phyloP scores from a whole-genome alignment of 2,888 invertebrate genomes.

The Drosophila atroscutellata region DNA sequence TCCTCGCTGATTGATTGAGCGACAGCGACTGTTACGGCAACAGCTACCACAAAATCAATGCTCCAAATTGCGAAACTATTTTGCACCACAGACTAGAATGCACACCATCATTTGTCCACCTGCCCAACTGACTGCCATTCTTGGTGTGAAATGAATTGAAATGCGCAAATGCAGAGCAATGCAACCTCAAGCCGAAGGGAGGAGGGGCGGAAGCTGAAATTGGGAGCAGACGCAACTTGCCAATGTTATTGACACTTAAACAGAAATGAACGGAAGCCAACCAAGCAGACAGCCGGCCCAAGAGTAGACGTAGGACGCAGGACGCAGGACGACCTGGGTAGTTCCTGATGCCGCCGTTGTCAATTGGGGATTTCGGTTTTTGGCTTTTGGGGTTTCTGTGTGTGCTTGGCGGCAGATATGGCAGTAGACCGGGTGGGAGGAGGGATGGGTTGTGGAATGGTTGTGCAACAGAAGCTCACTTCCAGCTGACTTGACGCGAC shows the following conservation, averaged over 20 bases:
- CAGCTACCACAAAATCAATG: slow-evolving; percentile 69
- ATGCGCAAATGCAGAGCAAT: slow-evolving; percentile 68
- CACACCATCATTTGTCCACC: slow-evolving; percentile 3
- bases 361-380: slow-evolving; percentile 10
- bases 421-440: not conserved
- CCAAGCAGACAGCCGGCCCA: slow-evolving; percentile 59
- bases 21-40: slow-evolving; percentile 46
- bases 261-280: slow-evolving; percentile 65
- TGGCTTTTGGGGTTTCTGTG: slow-evolving; percentile 1
- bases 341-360: slow-evolving; percentile 32
- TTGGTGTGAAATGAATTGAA: slow-evolving; percentile 75
- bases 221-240: slow-evolving; percentile 61
- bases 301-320: slow-evolving; percentile 4
- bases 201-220: not conserved
- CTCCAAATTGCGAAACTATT: slow-evolving; percentile 78
- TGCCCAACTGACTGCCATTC: slow-evolving; percentile 13
- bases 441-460: not conserved
- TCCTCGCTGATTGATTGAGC: slow-evolving; percentile 67
- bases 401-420: slow-evolving; percentile 4
- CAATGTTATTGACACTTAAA: slow-evolving; percentile 79
- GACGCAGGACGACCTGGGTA: slow-evolving; percentile 25
- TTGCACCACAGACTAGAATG: slow-evolving; percentile 34
- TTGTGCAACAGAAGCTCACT: slow-evolving; percentile 36
- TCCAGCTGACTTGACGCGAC: slow-evolving; percentile 84
- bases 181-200: slow-evolving; percentile 16